Conservation (phyloP, 2,113 vertebrate genomes). For the Paedocypris sp. region DNA sequence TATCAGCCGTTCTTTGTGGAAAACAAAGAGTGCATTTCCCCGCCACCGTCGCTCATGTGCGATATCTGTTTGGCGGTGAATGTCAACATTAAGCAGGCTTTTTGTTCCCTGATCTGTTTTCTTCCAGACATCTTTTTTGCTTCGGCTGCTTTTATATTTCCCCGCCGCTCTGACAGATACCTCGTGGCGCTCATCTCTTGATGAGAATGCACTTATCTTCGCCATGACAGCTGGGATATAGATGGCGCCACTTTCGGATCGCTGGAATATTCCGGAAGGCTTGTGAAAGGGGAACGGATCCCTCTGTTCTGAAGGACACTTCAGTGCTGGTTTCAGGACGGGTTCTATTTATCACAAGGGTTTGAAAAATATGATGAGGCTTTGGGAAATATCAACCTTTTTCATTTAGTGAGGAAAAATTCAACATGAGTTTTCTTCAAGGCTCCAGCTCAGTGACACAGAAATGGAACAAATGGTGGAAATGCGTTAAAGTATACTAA, state of each 20-base stretch:
- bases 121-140: slow-evolving; percentile 1
- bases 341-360: no score
- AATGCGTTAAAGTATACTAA: no score
- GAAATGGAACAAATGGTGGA: no score
- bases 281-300: neutral
- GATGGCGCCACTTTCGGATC: neutral
- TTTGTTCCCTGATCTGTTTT: slow-evolving; percentile 1
- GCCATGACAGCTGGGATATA: neutral
- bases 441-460: no score
- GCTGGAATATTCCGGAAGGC: neutral
- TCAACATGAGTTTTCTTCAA: no score
- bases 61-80: slow-evolving; percentile 10
- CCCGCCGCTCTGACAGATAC: slow-evolving; percentile 1
- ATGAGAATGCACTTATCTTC: neutral
- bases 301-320: neutral
- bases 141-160: neutral
- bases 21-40: slow-evolving; percentile 5
- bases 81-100: slow-evolving; percentile 14
- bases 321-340: neutral
- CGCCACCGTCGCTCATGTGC: neutral
- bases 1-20: slow-evolving; percentile 2
- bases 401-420: no score
- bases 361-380: no score
- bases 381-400: no score
- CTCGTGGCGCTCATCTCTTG: neutral